Conservation (phyloP, 2,888 invertebrate species). For the Eustalomyia histrio region DNA sequence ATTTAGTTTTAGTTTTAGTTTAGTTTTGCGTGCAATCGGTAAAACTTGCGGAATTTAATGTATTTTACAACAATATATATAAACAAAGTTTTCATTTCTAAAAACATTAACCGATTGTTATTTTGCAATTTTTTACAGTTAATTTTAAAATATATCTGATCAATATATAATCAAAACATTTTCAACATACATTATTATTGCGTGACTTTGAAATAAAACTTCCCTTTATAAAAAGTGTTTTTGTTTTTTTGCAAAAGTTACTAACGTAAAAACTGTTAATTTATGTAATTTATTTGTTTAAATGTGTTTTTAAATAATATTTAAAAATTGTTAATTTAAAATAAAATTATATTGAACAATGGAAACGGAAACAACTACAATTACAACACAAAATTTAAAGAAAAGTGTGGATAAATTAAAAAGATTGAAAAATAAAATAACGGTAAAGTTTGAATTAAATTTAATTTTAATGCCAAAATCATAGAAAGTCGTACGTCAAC, state of each 20-base stretch:
- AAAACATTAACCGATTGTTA: constrained; percentile 9
- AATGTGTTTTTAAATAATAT: constrained; percentile 36
- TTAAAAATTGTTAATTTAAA: constrained; percentile 23
- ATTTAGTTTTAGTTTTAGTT: constrained; percentile 62
- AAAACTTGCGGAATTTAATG: constrained; percentile 49
- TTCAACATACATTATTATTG: constrained; percentile 24
- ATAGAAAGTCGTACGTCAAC: too few species aligned
- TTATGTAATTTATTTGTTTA: neutral
- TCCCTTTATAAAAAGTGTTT: neutral
- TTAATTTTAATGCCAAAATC: too few species aligned
- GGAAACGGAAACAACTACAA: constrained; percentile 57
- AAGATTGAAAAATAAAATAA: constrained; percentile 47
- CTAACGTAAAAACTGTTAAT: constrained; percentile 8
- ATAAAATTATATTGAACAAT: constrained; percentile 30
- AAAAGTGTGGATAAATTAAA: constrained; percentile 42
- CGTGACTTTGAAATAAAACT: constrained; percentile 45
- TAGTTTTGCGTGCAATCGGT: constrained; percentile 57
- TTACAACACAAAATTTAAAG: constrained; percentile 41
- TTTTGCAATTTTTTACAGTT: neutral
- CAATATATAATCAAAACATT: constrained; percentile 38
- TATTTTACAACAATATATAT: neutral
- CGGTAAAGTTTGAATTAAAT: constrained; percentile 43
- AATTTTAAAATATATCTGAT: constrained; percentile 33
- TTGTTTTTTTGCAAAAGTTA: constrained; percentile 15
- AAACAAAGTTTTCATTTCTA: constrained; percentile 13